Evolutionary conservation across 1,140 invertebrate genomes (phyloP).

Genomic region (Neuroterus valhalla): DNA sequence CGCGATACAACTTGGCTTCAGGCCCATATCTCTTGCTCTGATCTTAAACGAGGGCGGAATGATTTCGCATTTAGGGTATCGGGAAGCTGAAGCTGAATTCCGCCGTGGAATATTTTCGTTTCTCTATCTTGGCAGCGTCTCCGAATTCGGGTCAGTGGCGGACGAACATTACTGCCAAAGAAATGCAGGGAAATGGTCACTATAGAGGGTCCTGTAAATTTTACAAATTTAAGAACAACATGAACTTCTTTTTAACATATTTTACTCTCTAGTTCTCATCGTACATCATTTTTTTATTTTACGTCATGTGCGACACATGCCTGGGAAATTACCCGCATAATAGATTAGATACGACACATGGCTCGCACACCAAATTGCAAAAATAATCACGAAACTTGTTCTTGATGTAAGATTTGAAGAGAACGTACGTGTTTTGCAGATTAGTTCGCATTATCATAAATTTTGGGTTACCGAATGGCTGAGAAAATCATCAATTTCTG

Average conservation of each 20-base stretch:
- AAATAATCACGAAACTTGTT: slow-evolving; percentile 14
- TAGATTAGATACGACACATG: background rate
- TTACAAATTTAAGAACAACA: no score
- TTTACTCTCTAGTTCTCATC: background rate
- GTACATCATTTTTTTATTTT: background rate
- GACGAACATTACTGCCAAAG: no score
- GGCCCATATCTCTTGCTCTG: slow-evolving; percentile 45
- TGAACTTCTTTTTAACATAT: background rate
- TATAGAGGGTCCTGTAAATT: no score
- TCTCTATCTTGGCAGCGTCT: slow-evolving; percentile 32
- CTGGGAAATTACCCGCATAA: background rate
- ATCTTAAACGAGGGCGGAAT: slow-evolving; percentile 46
- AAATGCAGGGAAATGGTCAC: background rate
- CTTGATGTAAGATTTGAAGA: background rate
- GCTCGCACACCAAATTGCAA: background rate
- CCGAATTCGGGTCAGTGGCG: slow-evolving; percentile 47
- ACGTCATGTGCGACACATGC: slow-evolving; percentile 4
- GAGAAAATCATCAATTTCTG: background rate
- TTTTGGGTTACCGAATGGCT: slow-evolving; percentile 1
- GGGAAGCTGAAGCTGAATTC: slow-evolving; percentile 23
- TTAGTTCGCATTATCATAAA: background rate
- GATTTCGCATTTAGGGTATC: slow-evolving; percentile 48
- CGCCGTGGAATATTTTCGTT: slow-evolving; percentile 44
- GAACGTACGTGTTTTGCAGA: background rate
- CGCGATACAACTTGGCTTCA: slow-evolving; percentile 43